Evolutionary conservation across 2,888 invertebrate genomes (phyloP), one percentile per base, ranked within the genome.

Genomic region (Boloria selene): DNA sequence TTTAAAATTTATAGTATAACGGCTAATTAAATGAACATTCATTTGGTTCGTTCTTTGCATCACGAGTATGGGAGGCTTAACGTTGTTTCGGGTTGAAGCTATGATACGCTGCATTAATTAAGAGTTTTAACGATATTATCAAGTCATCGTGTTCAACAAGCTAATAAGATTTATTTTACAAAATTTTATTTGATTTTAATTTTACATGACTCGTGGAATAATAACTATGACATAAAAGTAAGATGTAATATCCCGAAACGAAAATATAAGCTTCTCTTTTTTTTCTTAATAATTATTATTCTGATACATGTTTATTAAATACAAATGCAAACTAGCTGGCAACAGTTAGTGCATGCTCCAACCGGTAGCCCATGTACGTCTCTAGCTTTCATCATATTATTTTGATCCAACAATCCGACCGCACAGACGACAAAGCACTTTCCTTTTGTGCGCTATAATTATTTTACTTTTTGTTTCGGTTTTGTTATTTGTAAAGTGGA

Each of bases 1-100:
- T 84, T 86, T 85, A 84, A 88, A 90, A 88, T 89, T 86, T 90
- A 88, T 89, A 83, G 86, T 83, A 84, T 86, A 85, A 84, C 85
- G 83, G 81, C 85, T 90, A 90, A 89, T 89, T 90, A 90, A 87
- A 83, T 84, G 84, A 82, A 85, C 78, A 83, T 79, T 84, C 83
- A 82, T 84, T 87, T 81, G 79, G 83, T 81, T 80, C 75, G 83
- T 79, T 79, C 77, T 72, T 80, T 77, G 81, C 82, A 84, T 88
- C 87, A 89, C 88, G 89, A 88, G 79, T 81, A 77, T 77, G 71
- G 78, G 73, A 74, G 65, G 75, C 77, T 79, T 84, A 79, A 79
- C 77, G 80, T 38, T 59, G 65, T 65, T 42, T 53, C 59, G 54
- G 51, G 82, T 80, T 83, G 86, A 86, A 83, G 82, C 79, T 77